Evolutionary conservation across 1,140 invertebrate species (phyloP).

Genomic region (Homalodisca vitripennis): DNA sequence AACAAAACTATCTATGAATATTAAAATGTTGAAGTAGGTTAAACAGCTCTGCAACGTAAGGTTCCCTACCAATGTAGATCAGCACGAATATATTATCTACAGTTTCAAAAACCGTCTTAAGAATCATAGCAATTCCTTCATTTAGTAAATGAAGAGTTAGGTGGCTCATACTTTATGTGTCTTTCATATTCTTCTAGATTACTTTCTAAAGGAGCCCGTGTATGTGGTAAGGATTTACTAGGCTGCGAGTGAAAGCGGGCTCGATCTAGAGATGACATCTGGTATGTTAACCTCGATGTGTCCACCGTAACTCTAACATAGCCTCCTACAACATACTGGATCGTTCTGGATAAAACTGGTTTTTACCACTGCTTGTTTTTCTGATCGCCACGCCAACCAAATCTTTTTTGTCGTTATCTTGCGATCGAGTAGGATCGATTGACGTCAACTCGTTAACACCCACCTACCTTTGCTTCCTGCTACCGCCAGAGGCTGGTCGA

Average conservation of each 20-base stretch:
- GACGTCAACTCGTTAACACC: neutral
- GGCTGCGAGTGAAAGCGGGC: neutral
- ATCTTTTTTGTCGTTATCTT: constrained; percentile 2
- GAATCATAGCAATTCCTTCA: no score
- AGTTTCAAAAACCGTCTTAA: no score
- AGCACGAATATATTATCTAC: no score
- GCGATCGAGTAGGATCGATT: neutral
- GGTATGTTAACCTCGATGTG: constrained; percentile 10
- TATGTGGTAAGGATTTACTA: no score
- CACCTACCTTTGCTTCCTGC: neutral
- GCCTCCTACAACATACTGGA: neutral
- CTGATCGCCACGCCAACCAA: neutral
- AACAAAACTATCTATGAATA: no score
- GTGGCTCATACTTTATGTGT: no score
- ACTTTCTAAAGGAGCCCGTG: no score
- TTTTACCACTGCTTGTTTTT: constrained; percentile 13
- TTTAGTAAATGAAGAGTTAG: no score
- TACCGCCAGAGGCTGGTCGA: neutral
- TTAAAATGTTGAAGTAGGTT: no score
- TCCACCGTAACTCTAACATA: neutral
- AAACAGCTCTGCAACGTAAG: no score
- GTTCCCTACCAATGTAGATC: no score
- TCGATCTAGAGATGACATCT: neutral
- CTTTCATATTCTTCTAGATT: no score
- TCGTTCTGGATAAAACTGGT: constrained; percentile 2